A percentile compares a stretch with the other conserved stretches of the same genome.
Evolutionary conservation across 2,113 vertebrate species (phyloP).

Genomic region (Helogale parvula): DNA sequence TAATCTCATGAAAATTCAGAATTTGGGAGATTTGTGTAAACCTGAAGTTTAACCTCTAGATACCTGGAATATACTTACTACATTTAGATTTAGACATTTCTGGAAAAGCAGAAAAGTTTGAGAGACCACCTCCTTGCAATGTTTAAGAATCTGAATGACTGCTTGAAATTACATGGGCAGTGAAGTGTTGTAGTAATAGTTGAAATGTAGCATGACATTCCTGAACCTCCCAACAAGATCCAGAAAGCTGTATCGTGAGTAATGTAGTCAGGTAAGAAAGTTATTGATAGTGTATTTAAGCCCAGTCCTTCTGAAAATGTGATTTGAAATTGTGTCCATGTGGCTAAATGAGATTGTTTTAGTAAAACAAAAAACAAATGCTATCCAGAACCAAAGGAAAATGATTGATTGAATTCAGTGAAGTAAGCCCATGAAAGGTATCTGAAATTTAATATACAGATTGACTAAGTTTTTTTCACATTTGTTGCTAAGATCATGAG

Average conservation of each 20-base stretch:
- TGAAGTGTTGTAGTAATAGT: neutral
- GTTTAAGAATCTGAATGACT: slow-evolving; percentile 19
- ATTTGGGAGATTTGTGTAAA: slow-evolving; percentile 14
- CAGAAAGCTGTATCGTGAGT: neutral
- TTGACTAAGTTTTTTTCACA: neutral
- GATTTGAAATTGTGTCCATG: neutral
- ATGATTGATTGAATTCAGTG: slow-evolving; percentile 20
- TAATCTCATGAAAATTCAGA: neutral
- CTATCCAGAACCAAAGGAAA: neutral
- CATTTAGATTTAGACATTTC: neutral
- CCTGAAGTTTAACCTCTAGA: neutral
- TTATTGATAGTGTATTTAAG: slow-evolving; percentile 10
- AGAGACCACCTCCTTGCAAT: neutral
- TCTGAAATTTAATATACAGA: neutral
- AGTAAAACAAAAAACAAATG: neutral
- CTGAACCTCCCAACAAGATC: neutral
- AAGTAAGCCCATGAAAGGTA: slow-evolving; percentile 20
- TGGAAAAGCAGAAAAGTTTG: neutral
- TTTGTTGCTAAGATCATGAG: neutral
- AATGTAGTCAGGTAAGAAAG: neutral
- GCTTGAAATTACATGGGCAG: neutral
- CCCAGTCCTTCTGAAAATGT: neutral
- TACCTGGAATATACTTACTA: neutral
- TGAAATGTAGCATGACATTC: neutral
- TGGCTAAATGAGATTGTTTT: slow-evolving; percentile 27